A percentile compares a stretch with the other conserved stretches of the same genome.
Conservation (phyloP, 2,888 invertebrate genomes). For the Drosophila bunnanda region DNA sequence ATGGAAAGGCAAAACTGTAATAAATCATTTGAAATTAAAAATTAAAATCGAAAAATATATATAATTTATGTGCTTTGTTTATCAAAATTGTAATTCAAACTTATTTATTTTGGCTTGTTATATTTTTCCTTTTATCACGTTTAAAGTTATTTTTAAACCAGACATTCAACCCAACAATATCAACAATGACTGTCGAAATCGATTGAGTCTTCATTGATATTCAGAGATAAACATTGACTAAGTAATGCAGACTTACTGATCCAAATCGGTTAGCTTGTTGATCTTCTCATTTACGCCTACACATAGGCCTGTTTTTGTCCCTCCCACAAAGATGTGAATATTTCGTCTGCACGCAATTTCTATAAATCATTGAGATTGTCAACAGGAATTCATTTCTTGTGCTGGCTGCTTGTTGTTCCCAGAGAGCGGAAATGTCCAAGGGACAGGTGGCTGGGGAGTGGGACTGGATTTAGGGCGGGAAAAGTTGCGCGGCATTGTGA, state of each 20-base stretch:
- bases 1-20: background rate
- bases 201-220: background rate
- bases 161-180: background rate
- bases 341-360: conserved; percentile 65
- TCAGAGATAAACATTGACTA: background rate
- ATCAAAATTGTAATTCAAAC: background rate
- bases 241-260: conserved; percentile 1
- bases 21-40: background rate
- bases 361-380: conserved; percentile 78
- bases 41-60: too few species aligned
- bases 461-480: conserved; percentile 7
- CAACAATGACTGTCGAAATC: conserved; percentile 13
- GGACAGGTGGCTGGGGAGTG: conserved; percentile 19
- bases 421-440: conserved; percentile 62
- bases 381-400: conserved; percentile 71
- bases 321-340: conserved; percentile 27
- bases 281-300: conserved; percentile 24
- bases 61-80: background rate
- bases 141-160: background rate
- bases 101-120: background rate
- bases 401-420: conserved; percentile 62
- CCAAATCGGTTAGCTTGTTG: conserved; percentile 16
- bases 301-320: conserved; percentile 1
- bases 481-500: conserved; percentile 50
- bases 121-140: background rate